Base-by-base conservation (phyloP, 2,113 vertebrate genomes). In the Perca fluviatilis region DNA sequence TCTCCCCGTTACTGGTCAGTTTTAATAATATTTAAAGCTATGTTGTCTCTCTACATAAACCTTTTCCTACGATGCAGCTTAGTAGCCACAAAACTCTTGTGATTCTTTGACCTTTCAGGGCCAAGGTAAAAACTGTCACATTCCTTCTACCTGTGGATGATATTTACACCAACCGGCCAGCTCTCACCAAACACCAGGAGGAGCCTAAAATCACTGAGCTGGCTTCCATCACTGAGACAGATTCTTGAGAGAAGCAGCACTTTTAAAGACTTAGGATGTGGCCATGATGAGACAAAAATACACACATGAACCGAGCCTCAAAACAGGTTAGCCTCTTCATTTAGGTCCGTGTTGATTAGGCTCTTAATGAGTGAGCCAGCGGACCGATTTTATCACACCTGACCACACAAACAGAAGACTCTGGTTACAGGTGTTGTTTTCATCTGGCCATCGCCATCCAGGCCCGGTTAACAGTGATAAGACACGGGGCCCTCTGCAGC, bases 71-170 rank as follows among this genome's bases (percentile, higher is more conserved):
- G 6, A 46, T 57, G 12, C 60, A 19, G 9, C 2, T 51, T 56
- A 25, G 7, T 4, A 2, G 18, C 13, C 11, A 6, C 5, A 15
- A 54, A 61, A 62, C 51, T 19, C 4, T 15, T 60, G 5, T 46
- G 15, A 3, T 61, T 62, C 4, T 76, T 68, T 79, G 1, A 25
- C 19, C 12, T 91, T 90, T 57, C 74, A 99, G 98, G 91, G 86
- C 94, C 79, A 99, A 98, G 91, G 95, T 96, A 78, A 99, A 99
- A 93, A 96, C 97, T 0, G 97, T 99, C 71, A 97, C 96, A 13
- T 99, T 99, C 91, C 96, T 98, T 72, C 94, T 99, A 78, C 98
- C 98, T 0, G 88, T 93, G 92, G 96, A 96, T 36, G 91, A 91
- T 81, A 96, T 94, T 88, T 96, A 96, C 94, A 95, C 92, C 90